These are phyloP conservation scores for Cataglyphis albicans DNA, from an alignment of 2,888 invertebrate genomes.

Conservation along the genomic window DNA sequence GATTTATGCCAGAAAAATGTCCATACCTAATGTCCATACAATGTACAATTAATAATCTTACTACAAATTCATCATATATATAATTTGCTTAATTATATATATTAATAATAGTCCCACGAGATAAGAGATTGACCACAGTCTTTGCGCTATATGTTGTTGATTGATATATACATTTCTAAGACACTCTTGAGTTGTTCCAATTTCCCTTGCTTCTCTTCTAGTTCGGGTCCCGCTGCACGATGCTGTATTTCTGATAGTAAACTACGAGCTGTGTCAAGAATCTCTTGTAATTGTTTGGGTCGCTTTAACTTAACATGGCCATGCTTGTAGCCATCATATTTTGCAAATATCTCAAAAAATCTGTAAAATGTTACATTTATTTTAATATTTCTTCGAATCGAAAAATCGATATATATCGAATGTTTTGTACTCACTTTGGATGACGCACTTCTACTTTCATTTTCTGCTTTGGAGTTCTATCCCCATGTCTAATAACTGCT, in stretches of 20 bases:
- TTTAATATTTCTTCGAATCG: constrained; percentile 32
- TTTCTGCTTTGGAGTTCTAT: constrained; percentile 99
- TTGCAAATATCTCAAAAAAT: constrained; percentile 99
- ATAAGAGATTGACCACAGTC: background rate
- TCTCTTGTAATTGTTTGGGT: constrained; percentile 98
- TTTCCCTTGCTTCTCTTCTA: constrained; percentile 98
- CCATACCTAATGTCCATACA: constrained; percentile 92
- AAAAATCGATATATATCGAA: background rate
- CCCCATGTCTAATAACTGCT: constrained; percentile 98
- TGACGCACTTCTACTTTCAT: constrained; percentile 99
- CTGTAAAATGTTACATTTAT: constrained; percentile 85
- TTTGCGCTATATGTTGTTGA: background rate
- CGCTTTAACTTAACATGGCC: constrained; percentile 99
- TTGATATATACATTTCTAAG: constrained; percentile 95
- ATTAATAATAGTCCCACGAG: background rate
- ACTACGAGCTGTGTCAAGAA: constrained; percentile 97
- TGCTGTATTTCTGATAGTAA: constrained; percentile 96
- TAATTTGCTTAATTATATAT: background rate
- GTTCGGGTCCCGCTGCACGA: constrained; percentile 94
- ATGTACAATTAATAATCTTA: constrained; percentile 18
- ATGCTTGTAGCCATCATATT: constrained; percentile 97
- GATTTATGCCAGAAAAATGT: constrained; percentile 99
- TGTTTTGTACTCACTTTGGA: constrained; percentile 90
- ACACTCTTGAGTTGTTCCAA: constrained; percentile 99
- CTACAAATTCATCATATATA: background rate